Evolutionary conservation across 2,888 invertebrate genomes (phyloP).

Genomic region (Ethmia dodecea): DNA sequence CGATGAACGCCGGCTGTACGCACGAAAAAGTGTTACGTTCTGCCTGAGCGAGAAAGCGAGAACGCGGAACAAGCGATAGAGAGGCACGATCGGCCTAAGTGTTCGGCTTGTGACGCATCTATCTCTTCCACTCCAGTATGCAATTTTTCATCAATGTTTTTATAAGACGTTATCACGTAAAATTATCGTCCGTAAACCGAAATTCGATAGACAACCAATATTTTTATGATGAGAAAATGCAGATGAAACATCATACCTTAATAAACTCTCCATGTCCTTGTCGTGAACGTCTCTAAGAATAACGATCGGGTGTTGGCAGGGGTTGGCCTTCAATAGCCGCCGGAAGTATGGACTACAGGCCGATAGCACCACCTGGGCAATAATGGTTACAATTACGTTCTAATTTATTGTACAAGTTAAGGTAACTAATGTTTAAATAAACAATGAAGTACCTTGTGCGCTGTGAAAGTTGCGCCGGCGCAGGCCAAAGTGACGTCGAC

Average conservation of each 20-base stretch:
- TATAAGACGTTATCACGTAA: not conserved
- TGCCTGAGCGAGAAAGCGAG: too few relatives aligned
- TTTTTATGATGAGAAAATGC: too few relatives aligned
- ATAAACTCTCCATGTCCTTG: conserved; percentile 90
- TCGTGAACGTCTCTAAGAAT: conserved; percentile 91
- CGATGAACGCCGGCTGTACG: too few relatives aligned
- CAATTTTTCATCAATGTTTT: too few relatives aligned
- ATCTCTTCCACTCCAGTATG: too few relatives aligned
- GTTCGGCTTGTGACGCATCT: too few relatives aligned
- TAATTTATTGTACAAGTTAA: not conserved
- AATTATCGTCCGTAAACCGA: too few relatives aligned
- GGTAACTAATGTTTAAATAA: not conserved
- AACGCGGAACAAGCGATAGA: too few relatives aligned
- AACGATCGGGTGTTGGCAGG: conserved; percentile 93
- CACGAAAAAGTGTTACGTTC: too few relatives aligned
- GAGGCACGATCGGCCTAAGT: too few relatives aligned
- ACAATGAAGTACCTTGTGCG: conserved; percentile 89
- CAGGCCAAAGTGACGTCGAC: conserved; percentile 95
- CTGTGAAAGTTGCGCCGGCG: conserved; percentile 92
- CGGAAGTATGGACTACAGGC: conserved; percentile 96
- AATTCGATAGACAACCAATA: too few relatives aligned
- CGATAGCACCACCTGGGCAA: conserved; percentile 85
- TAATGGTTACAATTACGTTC: not conserved
- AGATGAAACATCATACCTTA: conserved; percentile 77
- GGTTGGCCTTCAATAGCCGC: conserved; percentile 91